These are phyloP conservation scores for Lophochroa leadbeateri DNA, from an alignment of 2,113 vertebrate species.

Conservation along the genomic window DNA sequence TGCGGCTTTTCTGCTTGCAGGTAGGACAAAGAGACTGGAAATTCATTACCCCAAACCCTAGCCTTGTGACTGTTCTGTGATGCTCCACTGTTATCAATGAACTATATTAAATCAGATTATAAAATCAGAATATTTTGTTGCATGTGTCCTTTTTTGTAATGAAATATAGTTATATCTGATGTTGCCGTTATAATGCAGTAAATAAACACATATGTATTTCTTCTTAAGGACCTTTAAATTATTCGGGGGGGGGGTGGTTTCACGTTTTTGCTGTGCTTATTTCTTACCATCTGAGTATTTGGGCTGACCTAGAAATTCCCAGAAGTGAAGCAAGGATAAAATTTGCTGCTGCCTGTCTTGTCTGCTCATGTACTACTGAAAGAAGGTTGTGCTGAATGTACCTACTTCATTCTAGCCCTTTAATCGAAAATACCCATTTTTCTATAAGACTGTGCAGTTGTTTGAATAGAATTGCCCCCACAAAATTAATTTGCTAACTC, in stretches of 20 bases:
- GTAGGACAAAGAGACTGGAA: slow-evolving; percentile 16
- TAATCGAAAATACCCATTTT: background rate
- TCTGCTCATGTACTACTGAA: background rate
- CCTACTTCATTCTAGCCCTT: background rate
- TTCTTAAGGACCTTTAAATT: slow-evolving; percentile 34
- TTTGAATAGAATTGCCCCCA: background rate
- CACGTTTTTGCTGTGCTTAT: background rate
- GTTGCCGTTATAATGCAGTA: background rate
- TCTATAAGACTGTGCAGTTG: background rate
- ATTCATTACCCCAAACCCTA: background rate
- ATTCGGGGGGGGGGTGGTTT: background rate
- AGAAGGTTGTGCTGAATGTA: background rate
- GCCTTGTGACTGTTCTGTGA: background rate
- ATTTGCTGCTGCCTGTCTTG: background rate
- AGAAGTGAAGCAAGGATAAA: background rate
- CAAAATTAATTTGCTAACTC: background rate
- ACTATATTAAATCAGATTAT: background rate
- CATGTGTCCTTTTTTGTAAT: slow-evolving; percentile 38
- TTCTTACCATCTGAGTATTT: background rate
- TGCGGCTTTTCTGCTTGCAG: slow-evolving; percentile 41
- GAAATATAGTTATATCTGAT: background rate
- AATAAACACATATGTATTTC: slow-evolving; percentile 42
- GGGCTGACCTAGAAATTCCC: background rate
- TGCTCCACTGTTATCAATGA: background rate
- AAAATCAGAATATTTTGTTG: slow-evolving; percentile 12